Conservation (phyloP, 2,113 vertebrate species). For the Acrocephalus arundinaceus region DNA sequence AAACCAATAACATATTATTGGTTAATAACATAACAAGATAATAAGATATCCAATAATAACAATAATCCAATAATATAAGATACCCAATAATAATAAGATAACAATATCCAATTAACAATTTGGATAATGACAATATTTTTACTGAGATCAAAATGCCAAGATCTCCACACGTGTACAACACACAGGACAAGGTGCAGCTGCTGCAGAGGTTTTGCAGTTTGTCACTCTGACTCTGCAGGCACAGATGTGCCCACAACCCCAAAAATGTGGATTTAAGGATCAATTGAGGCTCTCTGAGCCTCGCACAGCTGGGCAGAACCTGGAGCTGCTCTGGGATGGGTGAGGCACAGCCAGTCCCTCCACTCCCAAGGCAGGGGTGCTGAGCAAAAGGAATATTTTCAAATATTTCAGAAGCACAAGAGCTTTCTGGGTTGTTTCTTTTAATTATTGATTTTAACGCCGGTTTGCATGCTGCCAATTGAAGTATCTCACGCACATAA, state of each 20-base stretch:
- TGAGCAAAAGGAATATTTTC: not conserved
- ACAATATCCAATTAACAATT: not conserved
- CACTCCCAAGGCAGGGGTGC: not conserved
- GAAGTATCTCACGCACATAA: not conserved
- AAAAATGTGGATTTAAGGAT: not conserved
- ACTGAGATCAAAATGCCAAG: not conserved
- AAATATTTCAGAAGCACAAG: not conserved
- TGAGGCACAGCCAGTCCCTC: not conserved
- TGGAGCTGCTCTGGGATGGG: not conserved
- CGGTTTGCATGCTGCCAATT: not conserved
- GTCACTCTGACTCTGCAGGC: not conserved
- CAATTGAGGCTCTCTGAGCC: not conserved
- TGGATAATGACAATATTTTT: not conserved
- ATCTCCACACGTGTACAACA: not conserved
- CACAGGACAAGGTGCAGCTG: accelerated
- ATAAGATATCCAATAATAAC: too few relatives aligned
- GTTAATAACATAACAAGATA: too few relatives aligned
- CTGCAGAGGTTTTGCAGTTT: not conserved
- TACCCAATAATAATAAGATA: too few relatives aligned
- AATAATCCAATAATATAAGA: too few relatives aligned
- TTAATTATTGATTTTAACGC: not conserved
- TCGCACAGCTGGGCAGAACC: not conserved
- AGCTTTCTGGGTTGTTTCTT: not conserved
- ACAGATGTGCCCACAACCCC: not conserved
- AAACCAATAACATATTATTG: too few relatives aligned